These are phyloP conservation scores for Atherinomorus stipes DNA, from an alignment of 2,113 vertebrate genomes.

Conservation along the genomic window DNA sequence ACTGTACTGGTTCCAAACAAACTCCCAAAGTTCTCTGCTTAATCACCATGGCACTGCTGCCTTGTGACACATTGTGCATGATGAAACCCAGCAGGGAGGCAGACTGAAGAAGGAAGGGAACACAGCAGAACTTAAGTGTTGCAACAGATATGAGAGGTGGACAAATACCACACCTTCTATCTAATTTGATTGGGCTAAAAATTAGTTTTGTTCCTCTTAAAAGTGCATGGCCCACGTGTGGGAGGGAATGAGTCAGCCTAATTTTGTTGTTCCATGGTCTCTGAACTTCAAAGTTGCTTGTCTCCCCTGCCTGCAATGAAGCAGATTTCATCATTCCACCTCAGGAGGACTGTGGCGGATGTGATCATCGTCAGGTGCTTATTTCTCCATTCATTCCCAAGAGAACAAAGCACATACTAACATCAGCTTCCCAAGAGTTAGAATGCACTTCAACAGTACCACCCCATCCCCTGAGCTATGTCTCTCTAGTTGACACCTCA, in stretches of 20 bases:
- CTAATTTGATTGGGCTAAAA: constrained; percentile 67
- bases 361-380: constrained; percentile 51
- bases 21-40: constrained; percentile 64
- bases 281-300: constrained; percentile 41
- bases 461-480: constrained; percentile 24
- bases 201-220: constrained; percentile 71
- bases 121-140: constrained; percentile 65
- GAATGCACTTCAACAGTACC: constrained; percentile 4
- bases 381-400: constrained; percentile 47
- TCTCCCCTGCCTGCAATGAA: constrained; percentile 41
- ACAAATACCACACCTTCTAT: constrained; percentile 70
- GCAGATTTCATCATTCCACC: constrained; percentile 74
- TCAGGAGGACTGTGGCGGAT: constrained; percentile 55
- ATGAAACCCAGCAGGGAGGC: constrained; percentile 79
- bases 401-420: constrained; percentile 56
- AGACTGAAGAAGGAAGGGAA: constrained; percentile 51
- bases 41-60: constrained; percentile 70
- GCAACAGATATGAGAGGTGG: constrained; percentile 70
- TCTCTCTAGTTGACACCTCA: constrained; percentile 46
- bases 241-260: constrained; percentile 71
- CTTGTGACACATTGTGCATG: constrained; percentile 75
- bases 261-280: constrained; percentile 68
- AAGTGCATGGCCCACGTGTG: constrained; percentile 67
- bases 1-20: constrained; percentile 62
- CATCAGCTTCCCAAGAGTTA: constrained; percentile 61